These are phyloP conservation scores for Gallinago media DNA, from an alignment of 2,113 vertebrate genomes.

Conservation along the genomic window DNA sequence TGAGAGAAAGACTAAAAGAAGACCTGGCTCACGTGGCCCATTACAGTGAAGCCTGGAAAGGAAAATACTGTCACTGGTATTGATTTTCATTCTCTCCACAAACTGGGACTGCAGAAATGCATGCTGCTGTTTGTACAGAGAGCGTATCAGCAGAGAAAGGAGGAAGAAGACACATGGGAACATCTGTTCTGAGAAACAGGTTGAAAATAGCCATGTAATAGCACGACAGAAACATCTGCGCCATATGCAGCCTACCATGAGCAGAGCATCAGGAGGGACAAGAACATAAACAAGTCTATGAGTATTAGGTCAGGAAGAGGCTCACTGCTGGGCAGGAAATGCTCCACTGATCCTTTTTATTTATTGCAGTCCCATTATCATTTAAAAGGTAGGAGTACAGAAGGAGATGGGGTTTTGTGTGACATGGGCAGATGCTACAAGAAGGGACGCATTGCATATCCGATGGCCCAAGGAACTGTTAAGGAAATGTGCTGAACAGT, in stretches of 20 bases:
- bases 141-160: slow-evolving; percentile 45
- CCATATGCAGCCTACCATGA: not conserved
- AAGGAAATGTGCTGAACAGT: not conserved
- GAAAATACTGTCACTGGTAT: slow-evolving; percentile 6
- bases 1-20: not conserved
- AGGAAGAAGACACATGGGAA: slow-evolving; percentile 18
- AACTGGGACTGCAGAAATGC: slow-evolving; percentile 32
- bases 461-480: not conserved
- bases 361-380: not conserved
- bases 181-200: slow-evolving; percentile 69
- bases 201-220: slow-evolving; percentile 57
- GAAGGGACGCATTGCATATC: not conserved
- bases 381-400: not conserved
- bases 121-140: slow-evolving; percentile 69
- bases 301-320: not conserved
- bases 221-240: slow-evolving; percentile 45
- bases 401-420: not conserved
- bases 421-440: not conserved
- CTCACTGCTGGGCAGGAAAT: not conserved
- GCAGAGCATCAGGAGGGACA: not conserved
- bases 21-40: not conserved
- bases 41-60: not conserved
- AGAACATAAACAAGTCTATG: not conserved
- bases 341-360: not conserved
- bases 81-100: slow-evolving; percentile 64